Conservation (phyloP, 2,888 invertebrate genomes). For the Periphyllus acericola region DNA sequence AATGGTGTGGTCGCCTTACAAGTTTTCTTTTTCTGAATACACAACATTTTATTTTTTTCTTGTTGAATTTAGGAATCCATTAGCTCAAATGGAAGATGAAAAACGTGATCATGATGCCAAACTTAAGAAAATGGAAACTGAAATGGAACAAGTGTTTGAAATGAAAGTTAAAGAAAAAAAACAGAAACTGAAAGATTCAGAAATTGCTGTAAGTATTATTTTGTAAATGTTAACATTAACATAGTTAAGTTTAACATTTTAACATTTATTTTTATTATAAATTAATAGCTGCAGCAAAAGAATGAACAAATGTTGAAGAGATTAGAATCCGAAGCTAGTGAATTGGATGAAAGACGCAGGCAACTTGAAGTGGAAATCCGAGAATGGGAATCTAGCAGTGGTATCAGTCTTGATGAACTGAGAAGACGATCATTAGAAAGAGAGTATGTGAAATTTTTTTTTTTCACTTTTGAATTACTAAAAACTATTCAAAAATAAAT, state of each 20-base stretch:
- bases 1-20: conserved; percentile 45
- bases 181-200: conserved; percentile 94
- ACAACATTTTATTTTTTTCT: conserved; percentile 18
- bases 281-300: conserved; percentile 78
- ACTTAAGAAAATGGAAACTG: conserved; percentile 98
- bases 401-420: conserved; percentile 88
- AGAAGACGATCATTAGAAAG: conserved; percentile 88
- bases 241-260: neutral
- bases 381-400: conserved; percentile 90
- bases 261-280: conserved; percentile 48
- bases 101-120: conserved; percentile 94
- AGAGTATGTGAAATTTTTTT: conserved; percentile 73
- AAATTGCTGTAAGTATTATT: conserved; percentile 77
- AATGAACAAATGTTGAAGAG: conserved; percentile 84
- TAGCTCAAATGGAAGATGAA: conserved; percentile 98
- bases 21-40: conserved; percentile 63
- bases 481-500: neutral
- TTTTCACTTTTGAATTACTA: neutral
- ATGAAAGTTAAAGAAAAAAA: conserved; percentile 97
- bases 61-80: conserved; percentile 82
- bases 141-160: conserved; percentile 99
- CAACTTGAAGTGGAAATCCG: conserved; percentile 86
- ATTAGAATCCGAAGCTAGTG: conserved; percentile 89
- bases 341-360: conserved; percentile 88
- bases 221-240: conserved; percentile 14